Conservation (phyloP, 2,797 vertebrate species). For the Hemibagrus guttatus region DNA sequence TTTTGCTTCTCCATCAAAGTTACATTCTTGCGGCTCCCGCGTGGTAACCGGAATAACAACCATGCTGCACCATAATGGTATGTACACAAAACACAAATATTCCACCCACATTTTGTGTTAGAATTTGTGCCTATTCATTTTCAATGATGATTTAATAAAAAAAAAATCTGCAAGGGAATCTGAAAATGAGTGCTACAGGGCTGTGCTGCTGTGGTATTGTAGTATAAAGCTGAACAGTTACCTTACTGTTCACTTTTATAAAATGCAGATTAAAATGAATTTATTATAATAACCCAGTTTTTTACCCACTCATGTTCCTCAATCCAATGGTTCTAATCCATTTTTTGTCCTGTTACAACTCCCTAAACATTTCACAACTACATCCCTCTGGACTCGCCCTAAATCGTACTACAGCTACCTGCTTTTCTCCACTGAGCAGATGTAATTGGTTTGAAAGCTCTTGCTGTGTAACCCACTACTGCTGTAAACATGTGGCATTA, state of each 20-base stretch:
- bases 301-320: neutral
- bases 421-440: neutral
- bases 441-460: neutral
- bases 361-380: neutral
- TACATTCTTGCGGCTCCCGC: neutral
- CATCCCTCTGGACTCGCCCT: neutral
- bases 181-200: neutral
- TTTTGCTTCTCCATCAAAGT: neutral
- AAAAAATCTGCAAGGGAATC: neutral
- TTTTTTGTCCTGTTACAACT: neutral
- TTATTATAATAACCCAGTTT: neutral
- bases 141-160: neutral
- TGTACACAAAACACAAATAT: neutral
- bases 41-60: neutral
- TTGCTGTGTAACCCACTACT: neutral
- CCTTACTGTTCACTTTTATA: neutral
- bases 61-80: neutral
- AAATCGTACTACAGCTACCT: neutral
- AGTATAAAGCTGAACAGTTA: neutral
- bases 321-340: neutral
- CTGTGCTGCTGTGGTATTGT: neutral
- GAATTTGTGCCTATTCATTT: neutral
- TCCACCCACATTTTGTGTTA: neutral
- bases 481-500: neutral
- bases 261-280: neutral